These are phyloP conservation scores for Carcharodon carcharias DNA, from an alignment of 2,797 vertebrate species.

Conservation along the genomic window DNA sequence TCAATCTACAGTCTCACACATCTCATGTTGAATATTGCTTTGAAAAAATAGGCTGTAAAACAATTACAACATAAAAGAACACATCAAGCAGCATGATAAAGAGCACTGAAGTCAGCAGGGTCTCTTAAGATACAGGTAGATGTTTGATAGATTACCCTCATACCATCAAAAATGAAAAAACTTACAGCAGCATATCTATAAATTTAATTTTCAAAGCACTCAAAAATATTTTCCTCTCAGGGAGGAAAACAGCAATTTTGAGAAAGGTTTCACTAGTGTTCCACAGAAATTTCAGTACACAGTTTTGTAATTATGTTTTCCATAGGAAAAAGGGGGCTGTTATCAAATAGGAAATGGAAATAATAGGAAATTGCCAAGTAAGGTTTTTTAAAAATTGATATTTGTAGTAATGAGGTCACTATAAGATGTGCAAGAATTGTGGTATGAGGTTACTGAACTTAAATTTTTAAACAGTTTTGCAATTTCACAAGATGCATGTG, in stretches of 20 bases:
- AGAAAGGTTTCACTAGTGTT: background rate
- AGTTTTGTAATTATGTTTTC: slow-evolving; percentile 20
- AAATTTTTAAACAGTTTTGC: background rate
- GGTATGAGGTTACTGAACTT: background rate
- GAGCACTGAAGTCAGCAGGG: slow-evolving; percentile 27
- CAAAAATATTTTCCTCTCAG: background rate
- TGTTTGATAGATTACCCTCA: background rate
- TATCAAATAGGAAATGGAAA: background rate
- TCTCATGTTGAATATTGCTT: slow-evolving; percentile 12
- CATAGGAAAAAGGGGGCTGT: slow-evolving; percentile 27
- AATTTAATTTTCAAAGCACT: slow-evolving; percentile 21
- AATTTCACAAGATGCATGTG: slow-evolving; percentile 4
- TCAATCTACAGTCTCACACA: background rate
- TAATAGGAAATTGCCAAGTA: background rate
- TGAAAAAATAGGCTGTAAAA: background rate
- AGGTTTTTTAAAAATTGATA: background rate
- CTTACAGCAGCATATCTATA: background rate
- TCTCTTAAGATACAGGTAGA: slow-evolving; percentile 17
- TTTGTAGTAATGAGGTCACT: slow-evolving; percentile 21
- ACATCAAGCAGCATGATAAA: background rate
- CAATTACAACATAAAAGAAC: background rate
- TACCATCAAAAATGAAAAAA: background rate
- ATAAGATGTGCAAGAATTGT: background rate
- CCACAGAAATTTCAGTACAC: slow-evolving; percentile 9
- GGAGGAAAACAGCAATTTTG: background rate